A percentile compares a stretch with the other conserved stretches of the same genome.
Conservation (phyloP, 2,797 vertebrate genomes). For the Chaenodraco wilsoni region DNA sequence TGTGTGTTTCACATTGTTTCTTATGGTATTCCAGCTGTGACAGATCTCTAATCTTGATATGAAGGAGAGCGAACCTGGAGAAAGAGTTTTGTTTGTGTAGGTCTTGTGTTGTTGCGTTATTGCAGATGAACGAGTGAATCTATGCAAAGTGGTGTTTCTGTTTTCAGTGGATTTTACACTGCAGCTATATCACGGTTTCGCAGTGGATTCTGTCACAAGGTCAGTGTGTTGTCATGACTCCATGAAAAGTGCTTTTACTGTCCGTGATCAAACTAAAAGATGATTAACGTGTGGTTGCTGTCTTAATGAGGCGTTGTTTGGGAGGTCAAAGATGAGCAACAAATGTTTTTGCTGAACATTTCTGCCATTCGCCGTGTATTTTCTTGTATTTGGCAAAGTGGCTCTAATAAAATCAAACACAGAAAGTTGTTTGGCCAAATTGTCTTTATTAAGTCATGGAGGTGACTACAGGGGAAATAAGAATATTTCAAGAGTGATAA, state of each 20-base stretch:
- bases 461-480: slow-evolving; percentile 23
- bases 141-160: slow-evolving; percentile 66
- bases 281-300: slow-evolving; percentile 26
- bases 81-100: slow-evolving; percentile 21
- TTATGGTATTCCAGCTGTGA: slow-evolving; percentile 49
- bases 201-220: slow-evolving; percentile 28
- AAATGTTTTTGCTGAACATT: slow-evolving; percentile 61
- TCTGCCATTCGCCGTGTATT: slow-evolving; percentile 3
- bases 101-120: slow-evolving; percentile 28
- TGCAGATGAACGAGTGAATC: slow-evolving; percentile 32
- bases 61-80: slow-evolving; percentile 15
- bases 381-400: slow-evolving; percentile 11
- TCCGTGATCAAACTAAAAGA: not conserved
- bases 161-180: slow-evolving; percentile 7
- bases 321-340: slow-evolving; percentile 64
- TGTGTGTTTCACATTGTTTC: slow-evolving; percentile 69
- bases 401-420: not conserved
- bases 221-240: slow-evolving; percentile 38
- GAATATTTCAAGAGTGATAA: not conserved
- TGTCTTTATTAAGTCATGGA: slow-evolving; percentile 59
- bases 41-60: slow-evolving; percentile 73
- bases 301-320: slow-evolving; percentile 28
- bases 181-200: slow-evolving; percentile 10
- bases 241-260: slow-evolving; percentile 27
- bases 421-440: not conserved